Conservation (phyloP, 2,113 vertebrate genomes). For the Camarhynchus parvulus region DNA sequence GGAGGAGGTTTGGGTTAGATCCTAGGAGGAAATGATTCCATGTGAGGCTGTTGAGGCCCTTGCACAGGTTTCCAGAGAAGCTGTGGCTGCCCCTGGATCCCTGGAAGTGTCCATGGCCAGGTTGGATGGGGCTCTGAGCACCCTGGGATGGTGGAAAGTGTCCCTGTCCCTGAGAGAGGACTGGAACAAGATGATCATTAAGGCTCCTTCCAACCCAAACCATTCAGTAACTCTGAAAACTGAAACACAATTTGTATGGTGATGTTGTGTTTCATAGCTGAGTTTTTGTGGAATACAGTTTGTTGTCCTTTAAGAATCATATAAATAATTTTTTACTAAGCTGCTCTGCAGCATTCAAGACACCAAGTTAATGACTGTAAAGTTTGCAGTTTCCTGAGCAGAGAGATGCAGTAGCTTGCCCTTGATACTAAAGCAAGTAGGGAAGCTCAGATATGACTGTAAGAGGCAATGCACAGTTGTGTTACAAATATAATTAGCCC, state of each 20-base stretch:
- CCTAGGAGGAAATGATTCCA: background rate
- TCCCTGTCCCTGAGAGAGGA: background rate
- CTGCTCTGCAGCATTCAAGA: background rate
- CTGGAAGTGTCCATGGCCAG: too few relatives aligned
- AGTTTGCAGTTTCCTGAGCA: background rate
- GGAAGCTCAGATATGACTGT: background rate
- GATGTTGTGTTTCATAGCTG: fast-evolving
- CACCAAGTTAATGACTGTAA: background rate
- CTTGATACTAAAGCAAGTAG: background rate
- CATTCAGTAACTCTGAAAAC: fast-evolving
- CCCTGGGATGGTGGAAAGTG: background rate
- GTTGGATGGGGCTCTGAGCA: background rate
- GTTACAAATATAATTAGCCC: background rate
- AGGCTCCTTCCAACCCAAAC: background rate
- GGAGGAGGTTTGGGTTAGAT: background rate
- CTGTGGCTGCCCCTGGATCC: background rate
- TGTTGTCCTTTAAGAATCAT: background rate
- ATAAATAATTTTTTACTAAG: background rate
- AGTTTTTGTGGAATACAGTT: background rate
- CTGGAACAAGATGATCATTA: too few relatives aligned
- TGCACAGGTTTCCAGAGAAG: background rate
- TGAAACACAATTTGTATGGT: background rate
- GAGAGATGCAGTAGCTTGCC: background rate
- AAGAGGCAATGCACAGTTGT: background rate
- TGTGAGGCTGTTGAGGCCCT: fast-evolving